A percentile compares a stretch with the other conserved stretches of the same genome.
phyloP scores from a whole-genome alignment of 2,113 vertebrate species.

The Platichthys stellatus region DNA sequence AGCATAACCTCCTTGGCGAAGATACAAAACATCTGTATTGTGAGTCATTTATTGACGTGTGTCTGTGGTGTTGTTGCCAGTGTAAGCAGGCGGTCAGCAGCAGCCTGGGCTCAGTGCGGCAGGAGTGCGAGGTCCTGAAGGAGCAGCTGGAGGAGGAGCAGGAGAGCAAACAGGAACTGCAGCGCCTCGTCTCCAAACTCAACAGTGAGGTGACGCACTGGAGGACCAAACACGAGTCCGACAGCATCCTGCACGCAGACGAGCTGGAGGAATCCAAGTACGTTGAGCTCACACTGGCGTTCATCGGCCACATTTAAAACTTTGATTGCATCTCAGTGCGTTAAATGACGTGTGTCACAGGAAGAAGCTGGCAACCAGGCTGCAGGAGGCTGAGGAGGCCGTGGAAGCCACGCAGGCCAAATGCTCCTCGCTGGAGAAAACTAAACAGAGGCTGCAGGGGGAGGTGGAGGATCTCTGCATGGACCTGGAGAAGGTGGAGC shows the following conservation, averaged over 20 bases:
- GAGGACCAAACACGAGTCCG: constrained; percentile 81
- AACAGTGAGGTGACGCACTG: constrained; percentile 85
- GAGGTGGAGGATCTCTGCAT: constrained; percentile 85
- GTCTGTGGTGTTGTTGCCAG: constrained; percentile 46
- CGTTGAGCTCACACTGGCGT: constrained; percentile 4
- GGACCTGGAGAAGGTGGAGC: constrained; percentile 83
- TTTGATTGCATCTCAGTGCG: background rate
- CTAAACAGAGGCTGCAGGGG: constrained; percentile 82
- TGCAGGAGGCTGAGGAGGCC: constrained; percentile 84
- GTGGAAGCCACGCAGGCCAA: constrained; percentile 83
- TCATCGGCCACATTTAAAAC: fast-evolving
- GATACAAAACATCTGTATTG: too few species aligned
- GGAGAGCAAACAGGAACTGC: constrained; percentile 86
- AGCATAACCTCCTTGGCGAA: background rate
- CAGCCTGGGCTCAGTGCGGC: constrained; percentile 66
- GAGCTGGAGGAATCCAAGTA: constrained; percentile 86
- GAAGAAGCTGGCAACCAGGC: constrained; percentile 80
- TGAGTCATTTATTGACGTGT: background rate
- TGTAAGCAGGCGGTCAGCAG: constrained; percentile 66
- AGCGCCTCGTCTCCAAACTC: constrained; percentile 85
- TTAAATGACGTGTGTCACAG: constrained; percentile 55
- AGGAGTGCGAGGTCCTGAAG: constrained; percentile 81
- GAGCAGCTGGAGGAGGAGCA: constrained; percentile 88
- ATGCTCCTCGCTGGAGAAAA: constrained; percentile 85
- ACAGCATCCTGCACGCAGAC: constrained; percentile 80